Evolutionary conservation across 2,888 invertebrate genomes (phyloP), one percentile per base, ranked within the genome.

Genomic region (Endomychus coccineus): DNA sequence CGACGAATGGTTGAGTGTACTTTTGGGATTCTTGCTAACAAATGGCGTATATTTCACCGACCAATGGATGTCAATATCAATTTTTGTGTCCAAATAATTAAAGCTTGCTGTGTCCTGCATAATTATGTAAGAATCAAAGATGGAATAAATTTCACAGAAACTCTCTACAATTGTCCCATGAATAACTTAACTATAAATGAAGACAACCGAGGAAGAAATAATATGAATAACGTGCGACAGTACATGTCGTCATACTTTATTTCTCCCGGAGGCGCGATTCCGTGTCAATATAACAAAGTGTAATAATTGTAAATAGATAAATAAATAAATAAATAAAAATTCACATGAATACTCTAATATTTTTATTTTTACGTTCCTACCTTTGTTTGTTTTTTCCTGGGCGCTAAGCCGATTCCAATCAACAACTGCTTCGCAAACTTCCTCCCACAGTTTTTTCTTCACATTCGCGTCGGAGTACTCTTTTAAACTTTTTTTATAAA

Each of bases 381-480:
- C 44, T 44, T 44, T 10, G 11, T 43, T 40, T 36, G 29, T 43
- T 45, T 43, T 40, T 10, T 45, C 41, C 16, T 43, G 43, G 21
- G 36, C 40, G 29, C 32, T 34, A 32, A 46, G 39, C 28, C 36
- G 25, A 37, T 36, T 36, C 43, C 41, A 45, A 34, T 34, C 30
- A 34, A 43, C 37, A 43, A 43, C 37, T 24, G 36, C 43, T 37
- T 37, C 34, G 34, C 40, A 40, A 25, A 43, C 40, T 37, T 43
- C 40, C 19, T 69, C 68, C 71, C 71, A 71, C 51, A 65, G 64
- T 44, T 66, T 56, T 46, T 62, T 59, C 66, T 71, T 71, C 59
- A 66, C 69, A 19, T 64, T 59, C 46, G 70, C 67, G 48, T 70
- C 69, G 11, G n/a, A 24, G n/a, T 10, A 4, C 46, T 61, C 65